Evolutionary conservation across 1,140 invertebrate species (phyloP), one percentile per base, ranked within the genome.

Genomic region (Lasaia peninsularis): DNA sequence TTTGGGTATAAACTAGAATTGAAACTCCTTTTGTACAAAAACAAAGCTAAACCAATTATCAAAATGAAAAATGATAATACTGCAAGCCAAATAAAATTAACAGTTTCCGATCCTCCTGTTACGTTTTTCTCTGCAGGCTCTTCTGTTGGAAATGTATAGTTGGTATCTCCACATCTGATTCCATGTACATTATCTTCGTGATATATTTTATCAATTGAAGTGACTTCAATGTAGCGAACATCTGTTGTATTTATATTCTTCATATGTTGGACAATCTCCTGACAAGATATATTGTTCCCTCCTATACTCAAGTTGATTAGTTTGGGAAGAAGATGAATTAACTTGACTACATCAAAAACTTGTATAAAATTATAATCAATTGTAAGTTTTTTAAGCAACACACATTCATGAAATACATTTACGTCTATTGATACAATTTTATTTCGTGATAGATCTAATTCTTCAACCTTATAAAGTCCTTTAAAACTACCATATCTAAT

Each of bases 111-210:
- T 9, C 37, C 35, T 28, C 24, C 1, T 16, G 28, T 31, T 52
- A 28, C 21, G 18, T 11, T 16, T 14, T 12, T 8, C 12, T 14
- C n/a, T n/a, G 12, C 11, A 16, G 28, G 52, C 10, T 11, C 6
- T 21, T 52, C 11, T 10, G 58, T 63, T 12, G 64, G 35, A n/a
- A 40, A 50, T 6, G 32, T 51, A 37, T 55, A 34, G 8, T 53
- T 56, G 12, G 31, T 31, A 57, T 79, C 64, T 21, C 83, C 81
- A 73, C 83, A 86, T 63, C 62, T 71, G 48, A 86, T 86, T 28
- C 83, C 83, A 49, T 82, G 63, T 2, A 84, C 83, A 57, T 86
- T 86, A 54, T 86, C 83, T 56, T 86, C 83, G 34, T 86, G 78
- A 59, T 75, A 86, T 51, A 81, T 62, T 63, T 84, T 83, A 50